A percentile compares a stretch with the other conserved stretches of the same genome.
Evolutionary conservation across 1,140 invertebrate species (phyloP).

Genomic region (Pseudoatta argentina): DNA sequence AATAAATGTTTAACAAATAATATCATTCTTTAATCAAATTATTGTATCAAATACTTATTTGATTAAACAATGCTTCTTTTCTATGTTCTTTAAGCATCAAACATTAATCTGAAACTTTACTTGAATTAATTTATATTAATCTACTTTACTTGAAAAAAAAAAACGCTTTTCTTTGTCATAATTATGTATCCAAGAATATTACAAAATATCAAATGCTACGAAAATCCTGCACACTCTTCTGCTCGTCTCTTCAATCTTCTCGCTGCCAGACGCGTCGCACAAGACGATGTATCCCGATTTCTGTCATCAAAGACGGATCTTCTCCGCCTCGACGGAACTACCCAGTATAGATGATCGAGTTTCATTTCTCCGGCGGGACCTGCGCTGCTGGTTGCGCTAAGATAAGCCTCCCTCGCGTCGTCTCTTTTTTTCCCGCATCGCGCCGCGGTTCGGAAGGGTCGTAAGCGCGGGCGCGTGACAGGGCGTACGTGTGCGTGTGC

Average conservation of each 20-base stretch:
- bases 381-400: constrained; percentile 75
- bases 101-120: neutral
- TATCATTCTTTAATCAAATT: neutral
- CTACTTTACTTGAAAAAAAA: neutral
- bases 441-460: neutral
- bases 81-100: neutral
- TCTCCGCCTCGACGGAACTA: constrained; percentile 36
- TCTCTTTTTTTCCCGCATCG: constrained; percentile 73
- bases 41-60: neutral
- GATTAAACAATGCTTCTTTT: neutral
- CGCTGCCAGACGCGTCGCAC: neutral
- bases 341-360: constrained; percentile 75
- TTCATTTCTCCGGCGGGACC: constrained; percentile 74
- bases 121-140: neutral
- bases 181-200: neutral
- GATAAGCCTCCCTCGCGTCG: constrained; percentile 80
- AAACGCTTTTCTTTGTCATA: neutral
- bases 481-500: constrained; percentile 48
- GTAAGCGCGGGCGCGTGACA: constrained; percentile 29
- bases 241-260: constrained; percentile 72
- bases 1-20: neutral
- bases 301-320: constrained; percentile 60
- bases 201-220: neutral
- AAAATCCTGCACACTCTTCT: constrained; percentile 36
- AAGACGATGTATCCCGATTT: constrained; percentile 6